Conservation (phyloP, 2,888 invertebrate species). For the Didymodactylos carnosus region DNA sequence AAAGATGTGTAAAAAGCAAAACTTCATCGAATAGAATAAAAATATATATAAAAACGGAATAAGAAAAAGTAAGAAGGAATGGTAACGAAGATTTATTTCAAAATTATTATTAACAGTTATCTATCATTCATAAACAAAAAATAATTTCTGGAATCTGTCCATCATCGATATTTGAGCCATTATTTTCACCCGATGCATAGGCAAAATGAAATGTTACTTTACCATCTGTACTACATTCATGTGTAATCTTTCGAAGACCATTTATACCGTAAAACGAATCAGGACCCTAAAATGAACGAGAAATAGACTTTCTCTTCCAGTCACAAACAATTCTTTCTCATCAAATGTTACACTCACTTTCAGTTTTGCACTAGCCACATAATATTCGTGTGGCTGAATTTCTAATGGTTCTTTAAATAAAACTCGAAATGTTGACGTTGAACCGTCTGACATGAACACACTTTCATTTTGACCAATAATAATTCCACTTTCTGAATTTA, state of each 20-base stretch:
- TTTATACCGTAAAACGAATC: constrained; percentile 67
- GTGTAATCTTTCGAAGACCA: constrained; percentile 52
- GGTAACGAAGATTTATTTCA: no score
- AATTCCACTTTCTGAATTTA: constrained; percentile 53
- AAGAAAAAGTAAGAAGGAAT: no score
- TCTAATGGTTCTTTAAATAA: constrained; percentile 67
- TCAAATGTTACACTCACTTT: constrained; percentile 45
- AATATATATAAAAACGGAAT: no score
- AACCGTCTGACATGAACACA: constrained; percentile 56
- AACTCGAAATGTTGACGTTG: constrained; percentile 53
- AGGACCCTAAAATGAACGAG: constrained; percentile 56
- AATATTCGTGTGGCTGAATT: constrained; percentile 54
- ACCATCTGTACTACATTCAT: constrained; percentile 48
- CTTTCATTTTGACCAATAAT: constrained; percentile 53
- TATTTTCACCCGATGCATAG: constrained; percentile 58
- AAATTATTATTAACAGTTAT: no score
- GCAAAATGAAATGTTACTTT: constrained; percentile 55
- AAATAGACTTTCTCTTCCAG: no score
- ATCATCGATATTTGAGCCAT: constrained; percentile 63
- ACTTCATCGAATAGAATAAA: no score
- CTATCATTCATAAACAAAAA: constrained; percentile 38
- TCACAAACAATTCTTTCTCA: no score
- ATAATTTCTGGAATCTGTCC: constrained; percentile 70
- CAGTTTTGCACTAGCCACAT: constrained; percentile 57
- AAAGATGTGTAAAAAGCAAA: no score